Evolutionary conservation across 2,797 vertebrate species (phyloP), one percentile per base, ranked within the genome.

Genomic region (Rhinatrema bivittatum): DNA sequence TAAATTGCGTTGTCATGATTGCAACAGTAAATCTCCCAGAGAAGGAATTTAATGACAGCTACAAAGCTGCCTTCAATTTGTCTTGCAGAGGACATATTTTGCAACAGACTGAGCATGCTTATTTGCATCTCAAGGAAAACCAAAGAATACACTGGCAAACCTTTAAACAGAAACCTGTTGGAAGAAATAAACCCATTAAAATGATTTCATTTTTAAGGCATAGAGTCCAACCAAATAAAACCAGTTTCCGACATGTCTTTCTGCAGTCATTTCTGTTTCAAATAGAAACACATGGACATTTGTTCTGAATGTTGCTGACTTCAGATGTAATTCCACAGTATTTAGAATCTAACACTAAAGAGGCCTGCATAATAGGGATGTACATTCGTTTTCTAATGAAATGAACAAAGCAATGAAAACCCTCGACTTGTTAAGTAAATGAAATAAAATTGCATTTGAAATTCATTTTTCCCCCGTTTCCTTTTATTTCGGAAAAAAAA

Each of bases 61-160:
- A 67, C 65, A 76, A 82, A 72, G 59, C 57, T 67, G 64, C 41
- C 52, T 78, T 75, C 66, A 59, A 73, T 79, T 76, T 53, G 60
- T 46, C 50, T 66, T 63, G 36, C 10, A 16, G 49, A 53, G 31
- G 20, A 44, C 27, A 56, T 7, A 18, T 56, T 65, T 65, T 53
- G 64, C 46, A 68, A 47, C 39, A 49, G 41, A 63, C 32, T 30
- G 30, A 61, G 38, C 17, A 53, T 36, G 46, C 45, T 35, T 20
- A 34, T 57, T 29, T 7, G 4, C 19, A 39, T 36, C 21, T 59
- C 42, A 54, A 48, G 26, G n/a, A 15, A 37, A 46, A 40, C 25
- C 26, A 51, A 60, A 41, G 56, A 50, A 35, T 20, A 14, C 5
- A 19, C 7, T 12, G 6, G 5, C 2, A 5, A 13, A 11, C 7